Conservation (phyloP, 2,888 invertebrate species). For the Dichetophora obliterata region DNA sequence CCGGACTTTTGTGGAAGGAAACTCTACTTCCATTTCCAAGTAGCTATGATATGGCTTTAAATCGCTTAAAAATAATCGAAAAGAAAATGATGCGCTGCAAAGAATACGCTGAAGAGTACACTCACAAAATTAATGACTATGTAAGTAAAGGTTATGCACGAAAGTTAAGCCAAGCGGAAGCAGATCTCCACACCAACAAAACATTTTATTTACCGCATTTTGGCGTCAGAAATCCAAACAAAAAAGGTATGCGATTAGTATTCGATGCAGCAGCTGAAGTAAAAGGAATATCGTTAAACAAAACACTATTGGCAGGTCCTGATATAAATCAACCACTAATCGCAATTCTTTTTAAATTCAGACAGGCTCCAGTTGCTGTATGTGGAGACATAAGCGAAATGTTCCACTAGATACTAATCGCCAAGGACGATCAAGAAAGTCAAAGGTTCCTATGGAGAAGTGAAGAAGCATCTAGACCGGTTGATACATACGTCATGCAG, state of each 20-base stretch:
- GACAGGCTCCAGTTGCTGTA: slow-evolving; percentile 36
- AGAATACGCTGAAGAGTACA: slow-evolving; percentile 13
- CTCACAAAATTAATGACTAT: background rate
- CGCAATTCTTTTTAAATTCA: slow-evolving; percentile 36
- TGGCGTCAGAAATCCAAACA: slow-evolving; percentile 31
- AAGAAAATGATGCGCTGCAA: slow-evolving; percentile 18
- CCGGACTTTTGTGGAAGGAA: background rate
- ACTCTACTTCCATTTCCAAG: background rate
- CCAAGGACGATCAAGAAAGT: background rate
- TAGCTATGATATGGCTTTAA: background rate
- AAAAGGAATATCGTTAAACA: slow-evolving; percentile 15
- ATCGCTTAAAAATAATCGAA: background rate
- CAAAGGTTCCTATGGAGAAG: slow-evolving; percentile 13
- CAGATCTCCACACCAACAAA: background rate
- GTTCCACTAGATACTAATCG: background rate
- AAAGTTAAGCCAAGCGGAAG: background rate
- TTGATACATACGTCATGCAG: background rate
- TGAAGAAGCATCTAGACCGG: background rate
- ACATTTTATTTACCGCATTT: too few species aligned
- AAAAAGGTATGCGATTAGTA: slow-evolving; percentile 27
- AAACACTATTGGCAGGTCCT: slow-evolving; percentile 1
- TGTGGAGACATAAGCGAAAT: slow-evolving; percentile 8
- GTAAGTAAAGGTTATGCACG: slow-evolving; percentile 14
- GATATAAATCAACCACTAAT: slow-evolving; percentile 32
- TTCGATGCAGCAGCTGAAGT: slow-evolving; percentile 41